These are phyloP conservation scores for Campoletis sonorensis DNA, from an alignment of 1,140 invertebrate species.

Conservation along the genomic window DNA sequence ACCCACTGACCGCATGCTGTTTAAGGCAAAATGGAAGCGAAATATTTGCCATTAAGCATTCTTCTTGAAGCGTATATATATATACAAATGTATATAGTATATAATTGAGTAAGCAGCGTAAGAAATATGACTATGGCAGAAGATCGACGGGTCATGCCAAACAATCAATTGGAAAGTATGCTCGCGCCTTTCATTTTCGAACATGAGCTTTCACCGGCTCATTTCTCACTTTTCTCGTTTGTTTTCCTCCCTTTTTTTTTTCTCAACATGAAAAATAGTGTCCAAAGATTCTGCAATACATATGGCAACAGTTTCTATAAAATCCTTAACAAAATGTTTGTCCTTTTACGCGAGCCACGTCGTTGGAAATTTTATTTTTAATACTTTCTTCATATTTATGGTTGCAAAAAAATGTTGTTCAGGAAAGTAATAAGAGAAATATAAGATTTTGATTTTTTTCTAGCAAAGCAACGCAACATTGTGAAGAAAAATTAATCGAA, in stretches of 20 bases:
- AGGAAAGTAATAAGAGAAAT: no score
- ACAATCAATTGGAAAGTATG: background rate
- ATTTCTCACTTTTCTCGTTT: background rate
- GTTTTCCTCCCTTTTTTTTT: background rate
- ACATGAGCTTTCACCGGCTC: background rate
- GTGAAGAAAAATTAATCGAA: no score
- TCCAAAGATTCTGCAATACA: no score
- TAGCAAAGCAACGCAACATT: no score
- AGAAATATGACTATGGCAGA: background rate
- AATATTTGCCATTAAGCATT: background rate
- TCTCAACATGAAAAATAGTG: no score
- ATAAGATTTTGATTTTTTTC: no score
- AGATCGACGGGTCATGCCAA: background rate
- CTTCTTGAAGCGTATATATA: background rate
- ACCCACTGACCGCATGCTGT: constrained; percentile 7
- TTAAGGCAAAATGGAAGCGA: background rate
- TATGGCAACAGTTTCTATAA: no score
- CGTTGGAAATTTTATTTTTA: no score
- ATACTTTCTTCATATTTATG: no score
- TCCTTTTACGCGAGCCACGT: no score
- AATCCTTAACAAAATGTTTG: no score
- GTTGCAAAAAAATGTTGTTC: no score
- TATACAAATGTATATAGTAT: background rate
- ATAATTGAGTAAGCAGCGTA: background rate
- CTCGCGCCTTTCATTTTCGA: background rate